Evolutionary conservation across 1,140 invertebrate genomes (phyloP).

Genomic region (Bombus consobrinus): DNA sequence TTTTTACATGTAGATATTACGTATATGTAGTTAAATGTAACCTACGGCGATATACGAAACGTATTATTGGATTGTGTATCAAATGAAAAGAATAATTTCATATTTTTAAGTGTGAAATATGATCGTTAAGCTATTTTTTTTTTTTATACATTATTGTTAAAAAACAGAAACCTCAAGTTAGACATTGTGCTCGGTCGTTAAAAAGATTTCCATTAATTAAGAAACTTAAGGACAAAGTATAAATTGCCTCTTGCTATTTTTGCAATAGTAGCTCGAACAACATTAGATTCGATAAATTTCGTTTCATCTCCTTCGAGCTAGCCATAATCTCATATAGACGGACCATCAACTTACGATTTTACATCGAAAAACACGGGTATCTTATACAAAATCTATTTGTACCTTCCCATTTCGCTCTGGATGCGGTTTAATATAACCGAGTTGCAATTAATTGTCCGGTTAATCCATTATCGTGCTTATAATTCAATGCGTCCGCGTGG

Average conservation of each 20-base stretch:
- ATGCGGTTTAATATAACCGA: neutral
- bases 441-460: slow-evolving; percentile 33
- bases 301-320: too few species aligned
- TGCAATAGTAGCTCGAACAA: too few species aligned
- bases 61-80: neutral
- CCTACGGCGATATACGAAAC: too few species aligned
- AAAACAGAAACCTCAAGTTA: too few species aligned
- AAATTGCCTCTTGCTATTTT: too few species aligned
- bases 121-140: neutral
- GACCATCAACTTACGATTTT: neutral
- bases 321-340: too few species aligned
- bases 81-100: neutral
- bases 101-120: neutral
- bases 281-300: too few species aligned
- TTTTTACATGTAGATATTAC: too few species aligned
- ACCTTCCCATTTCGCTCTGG: neutral
- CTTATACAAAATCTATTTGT: neutral
- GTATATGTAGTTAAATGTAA: neutral
- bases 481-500: neutral
- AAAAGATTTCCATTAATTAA: too few species aligned
- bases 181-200: too few species aligned
- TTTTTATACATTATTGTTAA: too few species aligned
- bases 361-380: neutral
- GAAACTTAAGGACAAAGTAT: too few species aligned
- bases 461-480: slow-evolving; percentile 34